Conservation (phyloP, 2,888 invertebrate genomes). For the Eudasyphora cyanicolor region DNA sequence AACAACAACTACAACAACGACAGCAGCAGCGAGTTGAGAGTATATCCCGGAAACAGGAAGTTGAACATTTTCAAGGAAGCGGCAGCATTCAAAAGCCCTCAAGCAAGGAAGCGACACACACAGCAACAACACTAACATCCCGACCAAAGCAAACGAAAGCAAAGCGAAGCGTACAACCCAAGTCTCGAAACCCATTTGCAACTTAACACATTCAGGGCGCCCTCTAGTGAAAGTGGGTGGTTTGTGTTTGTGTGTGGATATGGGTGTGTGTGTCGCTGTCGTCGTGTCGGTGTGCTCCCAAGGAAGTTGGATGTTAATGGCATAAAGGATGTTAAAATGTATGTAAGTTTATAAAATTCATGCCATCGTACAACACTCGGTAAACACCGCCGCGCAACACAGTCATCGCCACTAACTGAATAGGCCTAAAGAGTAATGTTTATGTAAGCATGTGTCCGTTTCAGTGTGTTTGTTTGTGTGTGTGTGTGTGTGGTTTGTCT, state of each 20-base stretch:
- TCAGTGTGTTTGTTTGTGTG: not conserved
- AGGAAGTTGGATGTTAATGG: conserved; percentile 60
- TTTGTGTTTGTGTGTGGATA: conserved; percentile 26
- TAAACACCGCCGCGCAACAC: conserved; percentile 34
- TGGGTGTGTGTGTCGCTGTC: conserved; percentile 41
- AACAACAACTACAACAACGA: conserved; percentile 70
- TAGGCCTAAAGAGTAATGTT: conserved; percentile 33
- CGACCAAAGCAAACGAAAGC: conserved; percentile 54
- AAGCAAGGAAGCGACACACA: conserved; percentile 62
- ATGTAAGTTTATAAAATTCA: conserved; percentile 34
- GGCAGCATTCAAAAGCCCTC: conserved; percentile 73
- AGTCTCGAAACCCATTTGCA: conserved; percentile 54
- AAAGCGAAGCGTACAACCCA: conserved; percentile 55
- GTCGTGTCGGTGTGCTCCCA: conserved; percentile 58
- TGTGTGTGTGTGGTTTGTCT: conserved; percentile 7
- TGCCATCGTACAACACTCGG: conserved; percentile 25
- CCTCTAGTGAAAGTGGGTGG: conserved; percentile 58
- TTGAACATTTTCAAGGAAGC: conserved; percentile 80
- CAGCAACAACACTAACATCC: conserved; percentile 16
- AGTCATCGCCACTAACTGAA: conserved; percentile 15
- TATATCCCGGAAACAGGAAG: conserved; percentile 80
- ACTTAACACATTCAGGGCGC: conserved; percentile 38
- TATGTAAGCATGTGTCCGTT: conserved; percentile 16
- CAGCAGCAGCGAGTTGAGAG: conserved; percentile 65
- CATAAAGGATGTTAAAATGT: conserved; percentile 58